Percentiles rank a stretch among this genome's conserved stretches.
phyloP scores from a whole-genome alignment of 2,113 vertebrate species.

The Chaenocephalus aceratus region DNA sequence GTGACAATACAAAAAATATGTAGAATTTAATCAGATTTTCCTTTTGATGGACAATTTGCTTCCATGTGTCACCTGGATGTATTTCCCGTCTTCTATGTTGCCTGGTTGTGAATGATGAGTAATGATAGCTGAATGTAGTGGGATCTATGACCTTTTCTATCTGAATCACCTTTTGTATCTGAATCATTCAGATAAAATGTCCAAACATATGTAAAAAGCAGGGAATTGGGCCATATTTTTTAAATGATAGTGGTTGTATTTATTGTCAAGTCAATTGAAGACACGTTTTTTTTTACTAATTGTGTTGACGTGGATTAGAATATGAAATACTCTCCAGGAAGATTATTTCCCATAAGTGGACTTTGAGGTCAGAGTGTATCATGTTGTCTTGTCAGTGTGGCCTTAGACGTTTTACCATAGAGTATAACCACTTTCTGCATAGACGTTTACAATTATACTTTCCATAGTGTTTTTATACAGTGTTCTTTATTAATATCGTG shows the following conservation, averaged over 20 bases:
- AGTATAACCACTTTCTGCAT: neutral
- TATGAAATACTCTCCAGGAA: neutral
- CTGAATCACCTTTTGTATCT: neutral
- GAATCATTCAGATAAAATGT: neutral
- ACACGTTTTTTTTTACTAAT: neutral
- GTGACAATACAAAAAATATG: neutral
- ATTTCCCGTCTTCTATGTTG: neutral
- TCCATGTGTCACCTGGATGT: neutral
- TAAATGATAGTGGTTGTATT: neutral
- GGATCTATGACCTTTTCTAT: neutral
- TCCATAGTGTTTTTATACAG: no score
- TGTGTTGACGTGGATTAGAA: neutral
- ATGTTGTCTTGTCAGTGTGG: conserved; percentile 23
- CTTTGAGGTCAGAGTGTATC: conserved; percentile 1
- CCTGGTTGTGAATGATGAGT: neutral
- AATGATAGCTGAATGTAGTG: neutral
- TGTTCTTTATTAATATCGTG: no score
- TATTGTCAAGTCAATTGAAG: neutral
- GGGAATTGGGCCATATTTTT: neutral
- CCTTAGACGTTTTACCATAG: neutral
- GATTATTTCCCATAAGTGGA: neutral
- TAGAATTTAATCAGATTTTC: no score
- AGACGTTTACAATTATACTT: no score
- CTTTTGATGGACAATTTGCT: neutral
- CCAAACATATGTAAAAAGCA: neutral